A percentile compares a stretch with the other conserved stretches of the same genome.
Evolutionary conservation across 2,888 invertebrate species (phyloP).

Genomic region (Acrocyrtus sp.): DNA sequence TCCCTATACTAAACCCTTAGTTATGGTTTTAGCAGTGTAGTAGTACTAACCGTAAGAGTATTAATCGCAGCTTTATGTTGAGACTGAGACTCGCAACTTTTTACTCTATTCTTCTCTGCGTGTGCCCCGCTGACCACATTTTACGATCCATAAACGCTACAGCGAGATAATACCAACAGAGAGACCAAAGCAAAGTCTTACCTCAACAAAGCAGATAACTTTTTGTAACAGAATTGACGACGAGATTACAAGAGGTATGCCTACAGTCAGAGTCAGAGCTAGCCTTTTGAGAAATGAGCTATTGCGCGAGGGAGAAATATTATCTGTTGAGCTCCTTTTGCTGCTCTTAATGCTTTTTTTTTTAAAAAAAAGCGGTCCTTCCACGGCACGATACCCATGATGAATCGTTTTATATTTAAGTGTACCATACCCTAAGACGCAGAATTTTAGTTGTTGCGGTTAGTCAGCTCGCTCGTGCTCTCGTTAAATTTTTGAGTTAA

Average conservation of each 20-base stretch:
- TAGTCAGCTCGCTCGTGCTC: too few species aligned
- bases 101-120: conserved; percentile 31
- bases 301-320: conserved; percentile 18
- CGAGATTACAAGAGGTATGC: not conserved
- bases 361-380: conserved; percentile 28
- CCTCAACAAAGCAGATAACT: not conserved
- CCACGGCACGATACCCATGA: conserved; percentile 51
- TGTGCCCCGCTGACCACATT: conserved; percentile 54
- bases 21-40: too few species aligned
- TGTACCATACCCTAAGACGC: too few species aligned
- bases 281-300: too few species aligned
- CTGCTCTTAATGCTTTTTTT: conserved; percentile 47
- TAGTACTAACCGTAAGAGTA: too few species aligned
- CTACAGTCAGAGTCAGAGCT: not conserved
- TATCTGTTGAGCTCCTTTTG: conserved; percentile 50
- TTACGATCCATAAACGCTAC: conserved; percentile 51
- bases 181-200: conserved; percentile 3
- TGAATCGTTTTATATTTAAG: too few species aligned
- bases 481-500: too few species aligned
- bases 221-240: not conserved
- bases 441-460: too few species aligned
- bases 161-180: too few species aligned
- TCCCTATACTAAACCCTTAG: too few species aligned
- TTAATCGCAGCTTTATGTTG: too few species aligned
- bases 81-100: too few species aligned